A percentile compares a stretch with the other conserved stretches of the same genome.
phyloP scores from a whole-genome alignment of 2,888 invertebrate species.

The Macaria liturata region DNA sequence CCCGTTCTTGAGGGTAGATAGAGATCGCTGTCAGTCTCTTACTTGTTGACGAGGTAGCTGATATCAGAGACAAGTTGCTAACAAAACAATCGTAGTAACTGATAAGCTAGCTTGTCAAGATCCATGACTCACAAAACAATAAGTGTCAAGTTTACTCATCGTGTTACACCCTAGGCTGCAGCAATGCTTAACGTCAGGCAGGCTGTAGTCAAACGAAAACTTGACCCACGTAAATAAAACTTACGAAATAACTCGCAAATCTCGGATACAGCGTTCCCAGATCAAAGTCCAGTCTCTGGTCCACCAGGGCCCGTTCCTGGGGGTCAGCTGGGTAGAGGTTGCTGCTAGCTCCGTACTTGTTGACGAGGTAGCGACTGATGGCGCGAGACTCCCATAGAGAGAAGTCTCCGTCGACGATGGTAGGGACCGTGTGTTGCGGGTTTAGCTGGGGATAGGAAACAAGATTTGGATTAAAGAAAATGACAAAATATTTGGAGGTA shows the following conservation, averaged over 20 bases:
- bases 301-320: slow-evolving; percentile 87
- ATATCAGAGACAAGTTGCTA: too few species aligned
- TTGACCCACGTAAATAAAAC: slow-evolving; percentile 37
- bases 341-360: slow-evolving; percentile 89
- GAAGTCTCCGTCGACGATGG: slow-evolving; percentile 91
- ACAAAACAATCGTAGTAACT: too few species aligned
- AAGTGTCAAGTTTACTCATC: too few species aligned
- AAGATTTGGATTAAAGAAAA: too few species aligned
- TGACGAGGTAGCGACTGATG: slow-evolving; percentile 89
- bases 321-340: slow-evolving; percentile 88
- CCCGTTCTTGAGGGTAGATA: too few species aligned
- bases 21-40: too few species aligned
- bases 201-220: too few species aligned
- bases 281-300: slow-evolving; percentile 91
- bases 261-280: slow-evolving; percentile 87
- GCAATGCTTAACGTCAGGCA: neutral
- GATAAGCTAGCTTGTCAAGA: too few species aligned
- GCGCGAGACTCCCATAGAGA: slow-evolving; percentile 92
- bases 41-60: too few species aligned
- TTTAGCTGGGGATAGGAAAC: slow-evolving; percentile 82
- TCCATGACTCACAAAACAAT: too few species aligned
- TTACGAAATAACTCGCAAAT: slow-evolving; percentile 86
- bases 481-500: too few species aligned
- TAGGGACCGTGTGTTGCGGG: slow-evolving; percentile 92
- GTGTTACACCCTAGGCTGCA: too few species aligned